These are phyloP conservation scores for Naja naja DNA, from an alignment of 2,113 vertebrate genomes.

Conservation along the genomic window DNA sequence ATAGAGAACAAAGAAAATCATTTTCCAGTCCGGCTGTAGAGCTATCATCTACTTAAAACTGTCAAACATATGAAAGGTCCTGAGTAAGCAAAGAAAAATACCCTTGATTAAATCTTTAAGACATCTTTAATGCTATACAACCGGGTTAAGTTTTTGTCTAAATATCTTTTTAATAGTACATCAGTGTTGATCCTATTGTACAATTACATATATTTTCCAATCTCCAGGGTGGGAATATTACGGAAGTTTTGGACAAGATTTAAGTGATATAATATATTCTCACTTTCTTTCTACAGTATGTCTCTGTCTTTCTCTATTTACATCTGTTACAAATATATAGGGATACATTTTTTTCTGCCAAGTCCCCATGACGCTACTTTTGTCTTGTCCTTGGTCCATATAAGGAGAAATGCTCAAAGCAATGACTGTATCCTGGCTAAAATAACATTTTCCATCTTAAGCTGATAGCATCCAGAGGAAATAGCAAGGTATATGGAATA, in stretches of 20 bases:
- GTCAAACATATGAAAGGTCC: slow-evolving; percentile 16
- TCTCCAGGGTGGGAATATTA: not conserved
- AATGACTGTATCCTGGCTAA: not conserved
- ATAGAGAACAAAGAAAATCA: slow-evolving; percentile 27
- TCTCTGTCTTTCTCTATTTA: not conserved
- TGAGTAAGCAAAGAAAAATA: slow-evolving; percentile 49
- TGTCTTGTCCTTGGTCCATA: not conserved
- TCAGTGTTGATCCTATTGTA: slow-evolving; percentile 50
- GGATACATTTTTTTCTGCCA: not conserved
- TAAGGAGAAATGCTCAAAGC: not conserved
- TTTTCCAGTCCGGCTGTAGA: slow-evolving; percentile 32
- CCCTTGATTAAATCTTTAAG: slow-evolving; percentile 45
- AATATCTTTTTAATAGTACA: slow-evolving; percentile 45
- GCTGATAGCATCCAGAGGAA: not conserved
- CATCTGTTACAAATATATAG: not conserved
- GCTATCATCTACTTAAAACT: slow-evolving; percentile 44
- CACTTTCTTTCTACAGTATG: not conserved
- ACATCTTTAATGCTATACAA: slow-evolving; percentile 39
- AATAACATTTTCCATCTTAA: not conserved
- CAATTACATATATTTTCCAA: slow-evolving; percentile 28
- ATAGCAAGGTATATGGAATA: not conserved
- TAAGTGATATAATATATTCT: not conserved
- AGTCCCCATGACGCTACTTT: not conserved
- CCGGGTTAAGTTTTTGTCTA: slow-evolving; percentile 46
- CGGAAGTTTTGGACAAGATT: not conserved